Conservation (phyloP, 1,140 invertebrate species). For the Megalopta genalis region DNA sequence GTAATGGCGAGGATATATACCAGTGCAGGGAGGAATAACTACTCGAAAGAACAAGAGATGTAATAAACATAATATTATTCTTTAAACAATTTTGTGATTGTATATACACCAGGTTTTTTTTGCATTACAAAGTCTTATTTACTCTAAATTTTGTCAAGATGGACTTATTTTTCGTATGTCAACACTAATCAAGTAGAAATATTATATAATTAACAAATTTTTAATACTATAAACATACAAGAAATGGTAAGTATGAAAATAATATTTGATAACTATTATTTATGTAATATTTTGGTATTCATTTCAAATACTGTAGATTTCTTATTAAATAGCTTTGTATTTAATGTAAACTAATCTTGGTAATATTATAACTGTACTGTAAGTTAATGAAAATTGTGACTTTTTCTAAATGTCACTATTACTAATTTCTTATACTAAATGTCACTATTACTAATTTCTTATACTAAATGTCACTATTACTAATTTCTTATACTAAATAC, state of each 20-base stretch:
- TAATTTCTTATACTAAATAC: too few species aligned
- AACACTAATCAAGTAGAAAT: neutral
- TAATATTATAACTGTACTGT: neutral
- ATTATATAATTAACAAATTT: conserved; percentile 10
- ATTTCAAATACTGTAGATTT: neutral
- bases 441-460: neutral
- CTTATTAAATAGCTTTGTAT: neutral
- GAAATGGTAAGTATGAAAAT: conserved; percentile 18
- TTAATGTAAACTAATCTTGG: neutral
- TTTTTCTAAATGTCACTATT: neutral
- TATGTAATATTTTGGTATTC: conserved; percentile 14
- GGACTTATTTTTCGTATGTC: neutral
- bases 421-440: too few species aligned
- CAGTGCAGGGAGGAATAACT: conserved; percentile 46
- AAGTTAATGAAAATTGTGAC: neutral
- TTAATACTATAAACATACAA: conserved; percentile 7
- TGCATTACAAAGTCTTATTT: conserved; percentile 20
- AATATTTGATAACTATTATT: conserved; percentile 7
- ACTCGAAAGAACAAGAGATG: neutral
- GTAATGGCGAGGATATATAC: conserved; percentile 33
- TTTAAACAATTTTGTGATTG: conserved; percentile 28
- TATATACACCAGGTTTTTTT: conserved; percentile 33
- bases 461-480: neutral
- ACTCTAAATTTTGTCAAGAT: neutral
- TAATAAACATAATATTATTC: conserved; percentile 23